Evolutionary conservation across 2,113 vertebrate genomes (phyloP).

Genomic region (Triplophysa tibetana): DNA sequence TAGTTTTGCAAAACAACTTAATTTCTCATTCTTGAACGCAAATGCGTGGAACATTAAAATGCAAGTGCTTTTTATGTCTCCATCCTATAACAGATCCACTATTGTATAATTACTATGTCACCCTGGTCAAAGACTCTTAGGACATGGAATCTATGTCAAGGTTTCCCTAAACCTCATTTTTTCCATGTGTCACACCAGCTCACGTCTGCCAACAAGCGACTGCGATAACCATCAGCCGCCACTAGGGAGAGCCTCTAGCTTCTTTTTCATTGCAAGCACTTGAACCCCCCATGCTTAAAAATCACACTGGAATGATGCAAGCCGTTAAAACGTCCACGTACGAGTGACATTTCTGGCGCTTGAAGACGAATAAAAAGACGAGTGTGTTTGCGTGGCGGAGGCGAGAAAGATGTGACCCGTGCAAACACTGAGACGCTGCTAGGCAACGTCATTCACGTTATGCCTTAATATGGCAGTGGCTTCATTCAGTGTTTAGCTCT

Average conservation of each 20-base stretch:
- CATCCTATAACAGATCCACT: neutral
- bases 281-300: neutral
- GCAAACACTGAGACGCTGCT: constrained; percentile 53
- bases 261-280: neutral
- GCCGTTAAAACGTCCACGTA: neutral
- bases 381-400: constrained; percentile 17
- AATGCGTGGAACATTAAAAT: neutral
- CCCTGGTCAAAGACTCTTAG: neutral
- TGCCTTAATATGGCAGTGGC: constrained; percentile 76
- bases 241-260: constrained; percentile 55
- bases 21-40: neutral
- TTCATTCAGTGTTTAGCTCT: constrained; percentile 3
- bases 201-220: neutral
- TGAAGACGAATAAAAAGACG: neutral
- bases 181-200: constrained; percentile 11
- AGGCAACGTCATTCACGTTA: constrained; percentile 50
- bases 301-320: neutral
- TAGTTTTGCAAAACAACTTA: neutral
- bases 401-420: constrained; percentile 52
- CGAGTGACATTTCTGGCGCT: neutral
- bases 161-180: neutral
- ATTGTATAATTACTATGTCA: neutral
- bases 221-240: constrained; percentile 38
- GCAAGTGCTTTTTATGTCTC: neutral
- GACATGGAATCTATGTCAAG: constrained; percentile 4